A percentile compares a stretch with the other conserved stretches of the same genome.
Evolutionary conservation across 2,888 invertebrate genomes (phyloP).

Genomic region (Thysanoteuthis rhombus): DNA sequence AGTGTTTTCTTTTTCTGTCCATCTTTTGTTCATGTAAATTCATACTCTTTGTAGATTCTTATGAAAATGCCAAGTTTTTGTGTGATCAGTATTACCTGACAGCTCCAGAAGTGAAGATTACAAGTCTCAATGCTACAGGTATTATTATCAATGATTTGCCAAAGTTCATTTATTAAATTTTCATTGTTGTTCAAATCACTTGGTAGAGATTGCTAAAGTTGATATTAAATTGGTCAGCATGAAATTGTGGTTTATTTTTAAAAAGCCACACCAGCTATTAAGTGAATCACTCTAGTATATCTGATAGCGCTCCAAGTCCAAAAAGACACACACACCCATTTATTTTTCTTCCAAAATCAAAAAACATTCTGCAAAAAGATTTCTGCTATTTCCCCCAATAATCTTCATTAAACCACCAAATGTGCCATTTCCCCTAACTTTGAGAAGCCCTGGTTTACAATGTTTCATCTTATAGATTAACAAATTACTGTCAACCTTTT

Average conservation of each 20-base stretch:
- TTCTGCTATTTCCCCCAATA: no score
- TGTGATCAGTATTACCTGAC: conserved; percentile 98
- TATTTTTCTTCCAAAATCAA: no score
- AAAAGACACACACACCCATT: no score
- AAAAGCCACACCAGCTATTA: neutral
- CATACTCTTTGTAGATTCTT: conserved; percentile 78
- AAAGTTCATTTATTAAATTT: neutral
- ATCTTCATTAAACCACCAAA: no score
- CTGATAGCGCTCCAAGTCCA: no score
- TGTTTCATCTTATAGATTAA: no score
- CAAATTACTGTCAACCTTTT: no score
- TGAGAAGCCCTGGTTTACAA: no score
- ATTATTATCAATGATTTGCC: neutral
- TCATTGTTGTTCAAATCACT: neutral
- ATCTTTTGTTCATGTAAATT: neutral
- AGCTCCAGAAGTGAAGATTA: conserved; percentile 86
- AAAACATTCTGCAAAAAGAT: no score
- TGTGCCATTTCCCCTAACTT: no score
- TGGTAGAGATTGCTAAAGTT: neutral
- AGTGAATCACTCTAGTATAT: no score
- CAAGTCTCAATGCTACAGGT: conserved; percentile 66
- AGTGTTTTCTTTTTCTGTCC: neutral
- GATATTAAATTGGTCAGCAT: neutral
- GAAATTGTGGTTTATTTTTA: neutral
- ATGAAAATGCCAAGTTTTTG: conserved; percentile 95